phyloP scores from a whole-genome alignment of 2,888 invertebrate species.

The Marronus borbonicus region DNA sequence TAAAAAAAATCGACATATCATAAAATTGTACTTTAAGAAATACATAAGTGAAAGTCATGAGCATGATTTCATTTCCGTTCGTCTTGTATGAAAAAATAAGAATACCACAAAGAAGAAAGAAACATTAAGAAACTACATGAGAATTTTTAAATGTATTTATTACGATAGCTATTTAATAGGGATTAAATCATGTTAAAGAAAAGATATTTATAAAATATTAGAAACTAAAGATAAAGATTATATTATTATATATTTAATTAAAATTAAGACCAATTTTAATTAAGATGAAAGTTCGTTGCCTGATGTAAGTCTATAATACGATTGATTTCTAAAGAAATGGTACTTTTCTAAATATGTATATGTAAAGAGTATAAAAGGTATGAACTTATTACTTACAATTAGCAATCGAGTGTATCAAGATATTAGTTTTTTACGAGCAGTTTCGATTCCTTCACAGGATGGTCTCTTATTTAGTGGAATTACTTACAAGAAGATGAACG shows the following conservation, averaged over 20 bases:
- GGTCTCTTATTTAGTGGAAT: constrained; percentile 13
- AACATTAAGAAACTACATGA: constrained; percentile 26
- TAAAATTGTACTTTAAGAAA: constrained; percentile 60
- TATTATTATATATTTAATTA: constrained; percentile 51
- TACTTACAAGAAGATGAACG: constrained; percentile 8
- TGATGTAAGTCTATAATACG: constrained; percentile 47
- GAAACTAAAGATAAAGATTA: constrained; percentile 50
- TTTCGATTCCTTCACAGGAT: constrained; percentile 27
- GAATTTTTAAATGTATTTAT: constrained; percentile 50
- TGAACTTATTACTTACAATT: constrained; percentile 30
- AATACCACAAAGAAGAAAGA: constrained; percentile 36
- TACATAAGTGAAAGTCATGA: constrained; percentile 41
- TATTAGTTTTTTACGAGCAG: constrained; percentile 42
- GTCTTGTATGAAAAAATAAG: constrained; percentile 19
- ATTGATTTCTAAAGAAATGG: constrained; percentile 45
- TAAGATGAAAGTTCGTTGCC: constrained; percentile 50
- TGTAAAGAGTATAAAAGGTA: constrained; percentile 36
- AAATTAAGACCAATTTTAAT: constrained; percentile 53
- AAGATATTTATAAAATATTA: constrained; percentile 52
- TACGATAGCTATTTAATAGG: constrained; percentile 49
- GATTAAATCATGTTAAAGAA: constrained; percentile 49
- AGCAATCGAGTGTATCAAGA: constrained; percentile 35
- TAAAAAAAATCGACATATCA: constrained; percentile 68
- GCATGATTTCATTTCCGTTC: constrained; percentile 32
- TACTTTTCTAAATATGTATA: constrained; percentile 51